Conservation (phyloP, 2,797 vertebrate genomes). For the Malurus leucopterus region DNA sequence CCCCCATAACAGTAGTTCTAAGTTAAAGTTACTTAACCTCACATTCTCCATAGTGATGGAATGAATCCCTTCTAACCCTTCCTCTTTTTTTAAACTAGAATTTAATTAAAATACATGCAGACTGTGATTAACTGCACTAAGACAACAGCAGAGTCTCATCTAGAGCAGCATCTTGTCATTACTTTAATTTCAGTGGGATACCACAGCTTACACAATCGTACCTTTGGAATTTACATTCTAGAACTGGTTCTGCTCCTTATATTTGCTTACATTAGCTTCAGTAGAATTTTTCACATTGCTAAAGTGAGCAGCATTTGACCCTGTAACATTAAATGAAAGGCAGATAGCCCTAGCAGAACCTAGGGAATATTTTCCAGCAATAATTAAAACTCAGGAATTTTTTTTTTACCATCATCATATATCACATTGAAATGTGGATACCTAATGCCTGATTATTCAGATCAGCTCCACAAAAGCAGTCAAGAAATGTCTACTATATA, state of each 20-base stretch:
- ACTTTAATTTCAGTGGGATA: not conserved
- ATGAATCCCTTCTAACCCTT: not conserved
- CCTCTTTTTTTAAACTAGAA: not conserved
- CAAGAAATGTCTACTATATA: conserved; percentile 18
- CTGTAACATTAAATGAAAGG: conserved; percentile 1
- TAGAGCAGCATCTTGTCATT: not conserved
- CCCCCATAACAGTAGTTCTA: not conserved
- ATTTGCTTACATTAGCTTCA: not conserved
- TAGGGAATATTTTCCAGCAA: conserved; percentile 14
- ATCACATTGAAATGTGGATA: conserved; percentile 1
- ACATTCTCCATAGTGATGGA: not conserved
- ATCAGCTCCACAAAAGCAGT: not conserved
- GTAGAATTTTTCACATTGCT: not conserved
- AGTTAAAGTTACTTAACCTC: not conserved
- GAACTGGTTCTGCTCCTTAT: not conserved
- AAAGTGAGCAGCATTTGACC: conserved; percentile 4
- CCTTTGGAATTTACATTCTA: not conserved
- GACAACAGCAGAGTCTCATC: not conserved
- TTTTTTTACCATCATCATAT: not conserved
- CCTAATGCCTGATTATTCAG: conserved; percentile 21
- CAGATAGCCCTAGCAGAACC: not conserved
- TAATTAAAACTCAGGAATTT: conserved; percentile 14
- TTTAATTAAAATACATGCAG: not conserved
- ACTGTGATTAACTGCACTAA: not conserved
- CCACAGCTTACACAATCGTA: not conserved